Percentiles rank a stretch among this genome's conserved stretches.
Conservation (phyloP, 2,113 vertebrate species). For the Galbula dea region DNA sequence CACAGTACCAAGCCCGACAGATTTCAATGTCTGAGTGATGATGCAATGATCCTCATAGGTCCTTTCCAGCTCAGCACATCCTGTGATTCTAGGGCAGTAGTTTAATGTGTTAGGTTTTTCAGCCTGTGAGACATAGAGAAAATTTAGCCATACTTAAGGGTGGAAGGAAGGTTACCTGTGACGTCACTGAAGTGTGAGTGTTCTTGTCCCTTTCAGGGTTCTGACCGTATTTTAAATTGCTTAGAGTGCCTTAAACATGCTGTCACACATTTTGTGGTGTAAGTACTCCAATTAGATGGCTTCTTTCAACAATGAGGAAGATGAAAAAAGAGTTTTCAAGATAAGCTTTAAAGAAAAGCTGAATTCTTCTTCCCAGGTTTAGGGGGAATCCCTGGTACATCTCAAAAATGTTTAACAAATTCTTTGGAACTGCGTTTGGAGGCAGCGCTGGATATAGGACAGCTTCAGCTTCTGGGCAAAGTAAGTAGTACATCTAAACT, state of each 20-base stretch:
- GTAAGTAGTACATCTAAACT: conserved; percentile 73
- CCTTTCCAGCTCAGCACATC: too few species aligned
- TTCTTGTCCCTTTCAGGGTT: fast-evolving
- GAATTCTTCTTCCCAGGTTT: conserved; percentile 58
- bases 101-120: too few species aligned
- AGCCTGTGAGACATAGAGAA: too few species aligned
- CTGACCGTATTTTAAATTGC: background rate
- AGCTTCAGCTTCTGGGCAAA: conserved; percentile 91
- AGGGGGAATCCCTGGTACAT: conserved; percentile 9
- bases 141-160: too few species aligned
- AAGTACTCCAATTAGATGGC: background rate
- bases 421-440: conserved; percentile 91
- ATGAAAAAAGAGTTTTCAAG: background rate
- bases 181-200: too few species aligned
- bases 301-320: fast-evolving
- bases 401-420: conserved; percentile 94
- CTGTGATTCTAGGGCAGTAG: too few species aligned
- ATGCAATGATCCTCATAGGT: too few species aligned
- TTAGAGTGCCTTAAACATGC: background rate
- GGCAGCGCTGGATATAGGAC: conserved; percentile 88
- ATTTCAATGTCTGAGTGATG: too few species aligned
- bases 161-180: too few species aligned
- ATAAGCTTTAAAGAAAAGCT: background rate
- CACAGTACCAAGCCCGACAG: too few species aligned
- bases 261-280: fast-evolving